These are phyloP conservation scores for Pseudomyrmex concolor DNA, from an alignment of 1,140 invertebrate species.

Conservation along the genomic window DNA sequence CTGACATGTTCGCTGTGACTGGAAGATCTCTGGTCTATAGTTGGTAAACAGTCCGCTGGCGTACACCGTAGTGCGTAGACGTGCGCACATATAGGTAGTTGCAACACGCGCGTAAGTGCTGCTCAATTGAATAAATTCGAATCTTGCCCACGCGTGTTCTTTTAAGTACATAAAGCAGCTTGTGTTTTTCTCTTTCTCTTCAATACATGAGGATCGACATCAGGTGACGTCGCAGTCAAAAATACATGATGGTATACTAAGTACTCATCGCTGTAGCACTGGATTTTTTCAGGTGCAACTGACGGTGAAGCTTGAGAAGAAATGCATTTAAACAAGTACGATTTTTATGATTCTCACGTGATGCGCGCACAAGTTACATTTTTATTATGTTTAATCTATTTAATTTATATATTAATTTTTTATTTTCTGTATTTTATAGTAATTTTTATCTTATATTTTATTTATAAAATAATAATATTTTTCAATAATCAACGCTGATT, in stretches of 20 bases:
- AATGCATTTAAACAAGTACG: conserved; percentile 25
- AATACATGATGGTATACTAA: background rate
- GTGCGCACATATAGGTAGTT: conserved; percentile 49
- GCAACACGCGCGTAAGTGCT: background rate
- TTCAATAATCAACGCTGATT: too few relatives aligned
- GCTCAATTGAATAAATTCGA: background rate
- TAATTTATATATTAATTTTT: background rate
- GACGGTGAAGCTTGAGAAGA: conserved; percentile 7
- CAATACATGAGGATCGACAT: conserved; percentile 18
- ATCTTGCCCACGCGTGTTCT: background rate
- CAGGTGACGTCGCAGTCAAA: conserved; percentile 9
- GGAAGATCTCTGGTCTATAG: background rate
- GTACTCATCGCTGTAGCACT: background rate
- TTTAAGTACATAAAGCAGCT: conserved; percentile 20
- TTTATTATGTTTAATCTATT: background rate
- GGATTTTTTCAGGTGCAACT: background rate
- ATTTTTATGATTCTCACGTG: conserved; percentile 2
- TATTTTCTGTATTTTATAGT: too few relatives aligned
- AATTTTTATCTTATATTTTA: too few relatives aligned
- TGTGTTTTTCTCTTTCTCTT: background rate
- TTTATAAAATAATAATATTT: too few relatives aligned
- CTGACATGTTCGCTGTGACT: conserved; percentile 19
- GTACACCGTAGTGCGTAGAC: conserved; percentile 71
- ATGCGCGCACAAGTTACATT: background rate
- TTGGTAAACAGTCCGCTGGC: conserved; percentile 77